These are phyloP conservation scores for Nipponia nippon DNA, from an alignment of 2,113 vertebrate species.

Conservation along the genomic window DNA sequence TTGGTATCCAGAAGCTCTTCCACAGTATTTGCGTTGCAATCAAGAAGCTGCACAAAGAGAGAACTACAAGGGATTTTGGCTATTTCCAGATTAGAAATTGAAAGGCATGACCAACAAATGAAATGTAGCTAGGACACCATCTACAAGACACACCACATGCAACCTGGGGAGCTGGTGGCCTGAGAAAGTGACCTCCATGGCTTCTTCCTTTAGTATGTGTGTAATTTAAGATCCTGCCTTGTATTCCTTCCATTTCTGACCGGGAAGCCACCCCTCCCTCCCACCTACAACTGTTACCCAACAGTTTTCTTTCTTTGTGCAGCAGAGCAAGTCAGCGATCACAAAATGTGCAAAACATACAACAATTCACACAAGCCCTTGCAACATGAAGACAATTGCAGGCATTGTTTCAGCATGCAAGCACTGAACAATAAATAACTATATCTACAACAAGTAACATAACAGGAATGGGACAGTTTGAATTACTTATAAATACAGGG, in stretches of 20 bases:
- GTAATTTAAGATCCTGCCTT: constrained; percentile 55
- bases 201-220: constrained; percentile 49
- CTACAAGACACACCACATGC: constrained; percentile 24
- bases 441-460: constrained; percentile 71
- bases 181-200: constrained; percentile 58
- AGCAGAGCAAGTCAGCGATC: constrained; percentile 65
- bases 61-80: constrained; percentile 42
- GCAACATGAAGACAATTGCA: constrained; percentile 72
- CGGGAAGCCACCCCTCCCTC: constrained; percentile 3
- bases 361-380: constrained; percentile 62
- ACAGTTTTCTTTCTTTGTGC: constrained; percentile 70
- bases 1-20: constrained; percentile 67
- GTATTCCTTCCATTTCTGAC: constrained; percentile 64
- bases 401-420: constrained; percentile 82
- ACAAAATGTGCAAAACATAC: constrained; percentile 85
- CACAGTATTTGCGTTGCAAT: constrained; percentile 58
- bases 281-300: constrained; percentile 55
- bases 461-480: constrained; percentile 61
- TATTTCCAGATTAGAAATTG: constrained; percentile 59
- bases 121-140: constrained; percentile 55
- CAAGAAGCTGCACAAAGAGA: constrained; percentile 57
- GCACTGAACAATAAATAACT: constrained; percentile 91
- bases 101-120: constrained; percentile 58
- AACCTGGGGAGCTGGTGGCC: constrained; percentile 31
- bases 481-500: constrained; percentile 76